phyloP scores from a whole-genome alignment of 2,797 vertebrate genomes.

The Eurystomus glaucurus region DNA sequence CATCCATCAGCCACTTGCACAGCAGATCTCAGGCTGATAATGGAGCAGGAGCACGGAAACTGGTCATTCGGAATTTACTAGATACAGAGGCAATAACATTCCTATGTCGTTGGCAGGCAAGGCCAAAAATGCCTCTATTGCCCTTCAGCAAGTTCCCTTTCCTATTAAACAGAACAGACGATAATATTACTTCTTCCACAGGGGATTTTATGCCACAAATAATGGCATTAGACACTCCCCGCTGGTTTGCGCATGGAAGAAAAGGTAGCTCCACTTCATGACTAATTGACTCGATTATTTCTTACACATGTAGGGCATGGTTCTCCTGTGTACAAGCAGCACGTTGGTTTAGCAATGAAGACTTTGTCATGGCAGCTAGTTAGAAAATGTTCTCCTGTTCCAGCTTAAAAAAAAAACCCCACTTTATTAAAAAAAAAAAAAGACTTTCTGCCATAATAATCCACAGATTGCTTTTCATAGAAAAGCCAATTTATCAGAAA shows the following conservation, averaged over 20 bases:
- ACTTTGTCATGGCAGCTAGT: not conserved
- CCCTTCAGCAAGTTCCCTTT: not conserved
- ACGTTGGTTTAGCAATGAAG: not conserved
- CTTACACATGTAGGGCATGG: not conserved
- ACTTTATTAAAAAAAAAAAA: not conserved
- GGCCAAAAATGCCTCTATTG: not conserved
- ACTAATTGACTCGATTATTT: not conserved
- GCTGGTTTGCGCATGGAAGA: not conserved
- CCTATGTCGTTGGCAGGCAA: not conserved
- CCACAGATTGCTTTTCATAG: not conserved
- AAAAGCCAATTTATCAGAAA: not conserved
- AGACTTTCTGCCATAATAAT: not conserved
- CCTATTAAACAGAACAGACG: not conserved
- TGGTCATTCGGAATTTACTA: not conserved
- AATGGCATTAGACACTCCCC: not conserved
- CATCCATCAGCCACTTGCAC: not conserved
- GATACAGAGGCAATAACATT: not conserved
- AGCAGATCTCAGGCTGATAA: constrained; percentile 1
- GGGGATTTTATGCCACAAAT: not conserved
- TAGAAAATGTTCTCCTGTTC: not conserved
- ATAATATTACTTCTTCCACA: not conserved
- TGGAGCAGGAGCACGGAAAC: not conserved
- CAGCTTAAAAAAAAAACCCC: not conserved
- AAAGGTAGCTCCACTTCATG: not conserved
- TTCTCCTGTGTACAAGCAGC: not conserved